Percentiles rank a stretch among this genome's conserved stretches.
These are phyloP conservation scores for Drosophila albomicans DNA, from an alignment of 1,140 invertebrate species.

Conservation along the genomic window DNA sequence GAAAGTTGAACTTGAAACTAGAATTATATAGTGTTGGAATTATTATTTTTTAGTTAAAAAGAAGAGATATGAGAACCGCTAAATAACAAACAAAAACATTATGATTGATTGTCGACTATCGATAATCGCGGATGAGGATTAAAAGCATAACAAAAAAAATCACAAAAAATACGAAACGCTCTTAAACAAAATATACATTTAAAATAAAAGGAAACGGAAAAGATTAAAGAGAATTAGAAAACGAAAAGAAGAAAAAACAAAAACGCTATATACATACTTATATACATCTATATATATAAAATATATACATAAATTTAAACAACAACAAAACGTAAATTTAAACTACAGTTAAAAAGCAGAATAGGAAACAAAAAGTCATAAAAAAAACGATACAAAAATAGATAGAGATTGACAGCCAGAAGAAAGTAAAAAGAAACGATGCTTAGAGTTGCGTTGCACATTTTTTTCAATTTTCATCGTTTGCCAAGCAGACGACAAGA, in stretches of 20 bases:
- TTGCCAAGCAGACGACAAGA: conserved; percentile 78
- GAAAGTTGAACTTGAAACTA: conserved; percentile 84
- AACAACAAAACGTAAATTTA: conserved; percentile 74
- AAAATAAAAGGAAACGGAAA: conserved; percentile 24
- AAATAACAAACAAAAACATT: conserved; percentile 43
- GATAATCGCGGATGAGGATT: conserved; percentile 36
- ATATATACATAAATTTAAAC: conserved; percentile 61
- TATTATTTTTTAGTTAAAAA: conserved; percentile 82
- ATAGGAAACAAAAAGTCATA: conserved; percentile 55
- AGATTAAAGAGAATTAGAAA: conserved; percentile 34
- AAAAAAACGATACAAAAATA: conserved; percentile 34
- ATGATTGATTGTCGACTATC: conserved; percentile 12
- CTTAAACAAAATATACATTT: conserved; percentile 65
- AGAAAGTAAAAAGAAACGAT: conserved; percentile 63
- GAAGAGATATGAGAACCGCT: conserved; percentile 54
- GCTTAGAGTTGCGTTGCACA: conserved; percentile 83
- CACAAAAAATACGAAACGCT: conserved; percentile 71
- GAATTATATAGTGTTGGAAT: conserved; percentile 84
- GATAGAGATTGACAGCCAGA: conserved; percentile 44
- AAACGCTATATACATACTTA: conserved; percentile 47
- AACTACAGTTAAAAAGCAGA: conserved; percentile 70
- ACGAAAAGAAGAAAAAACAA: conserved; percentile 17
- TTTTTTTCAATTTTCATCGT: conserved; percentile 79
- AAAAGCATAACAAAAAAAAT: conserved; percentile 43
- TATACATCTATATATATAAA: conserved; percentile 53